These are phyloP conservation scores for Octopus bimaculoides DNA, from an alignment of 1,140 invertebrate genomes.

Conservation along the genomic window DNA sequence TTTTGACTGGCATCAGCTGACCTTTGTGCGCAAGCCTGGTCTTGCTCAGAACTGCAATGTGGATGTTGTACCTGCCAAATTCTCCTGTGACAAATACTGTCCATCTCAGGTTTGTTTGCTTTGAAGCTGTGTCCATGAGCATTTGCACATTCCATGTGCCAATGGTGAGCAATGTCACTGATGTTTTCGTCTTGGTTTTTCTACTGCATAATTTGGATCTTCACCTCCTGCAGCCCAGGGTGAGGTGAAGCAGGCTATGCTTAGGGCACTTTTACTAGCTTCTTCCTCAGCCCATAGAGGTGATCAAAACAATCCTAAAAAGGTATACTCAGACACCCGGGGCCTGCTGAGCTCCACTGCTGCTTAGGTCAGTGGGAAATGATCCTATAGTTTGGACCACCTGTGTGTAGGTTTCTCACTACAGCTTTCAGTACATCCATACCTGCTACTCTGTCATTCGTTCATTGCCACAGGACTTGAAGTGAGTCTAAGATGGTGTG, in stretches of 20 bases:
- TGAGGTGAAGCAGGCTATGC: background rate
- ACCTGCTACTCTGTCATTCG: background rate
- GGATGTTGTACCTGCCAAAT: no score
- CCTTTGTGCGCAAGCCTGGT: no score
- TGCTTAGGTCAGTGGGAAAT: background rate
- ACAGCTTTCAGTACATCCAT: conserved; percentile 1
- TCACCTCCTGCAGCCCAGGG: background rate
- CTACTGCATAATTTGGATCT: no score
- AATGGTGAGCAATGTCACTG: no score
- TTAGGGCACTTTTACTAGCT: background rate
- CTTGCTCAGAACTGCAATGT: no score
- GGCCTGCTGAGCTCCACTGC: conserved; percentile 6
- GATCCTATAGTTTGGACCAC: background rate
- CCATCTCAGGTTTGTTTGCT: no score
- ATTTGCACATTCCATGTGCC: no score
- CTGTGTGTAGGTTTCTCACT: background rate
- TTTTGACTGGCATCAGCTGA: no score
- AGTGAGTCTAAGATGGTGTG: background rate
- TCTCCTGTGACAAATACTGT: no score
- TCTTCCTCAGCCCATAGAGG: background rate
- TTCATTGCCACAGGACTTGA: background rate
- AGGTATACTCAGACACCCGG: background rate
- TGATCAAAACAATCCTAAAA: background rate
- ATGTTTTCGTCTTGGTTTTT: no score
- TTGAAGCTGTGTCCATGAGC: no score